Conservation (phyloP, 1,140 invertebrate genomes). For the Drosophila ohnishii region DNA sequence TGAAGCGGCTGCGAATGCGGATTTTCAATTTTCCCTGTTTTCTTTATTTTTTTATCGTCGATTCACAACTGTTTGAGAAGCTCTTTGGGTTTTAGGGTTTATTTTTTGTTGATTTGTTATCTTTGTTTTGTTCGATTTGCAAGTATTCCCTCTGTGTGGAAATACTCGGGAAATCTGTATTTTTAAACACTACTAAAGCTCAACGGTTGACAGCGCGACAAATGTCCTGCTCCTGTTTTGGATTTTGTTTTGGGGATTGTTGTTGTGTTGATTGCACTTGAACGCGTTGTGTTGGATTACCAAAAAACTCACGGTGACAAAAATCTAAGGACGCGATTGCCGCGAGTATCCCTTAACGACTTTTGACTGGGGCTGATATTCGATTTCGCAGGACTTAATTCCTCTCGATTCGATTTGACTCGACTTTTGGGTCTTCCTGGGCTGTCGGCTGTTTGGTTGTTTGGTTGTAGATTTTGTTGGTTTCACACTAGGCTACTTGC, state of each 20-base stretch:
- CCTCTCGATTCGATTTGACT: conserved; percentile 26
- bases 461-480: conserved; percentile 43
- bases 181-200: conserved; percentile 77
- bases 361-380: conserved; percentile 10
- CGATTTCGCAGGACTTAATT: conserved; percentile 16
- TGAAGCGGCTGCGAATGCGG: neutral
- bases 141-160: neutral
- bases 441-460: conserved; percentile 35
- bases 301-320: conserved; percentile 59
- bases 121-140: conserved; percentile 18
- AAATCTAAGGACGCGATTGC: conserved; percentile 53
- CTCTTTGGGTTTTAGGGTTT: conserved; percentile 57
- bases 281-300: conserved; percentile 64
- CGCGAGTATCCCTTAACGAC: conserved; percentile 27
- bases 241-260: conserved; percentile 39
- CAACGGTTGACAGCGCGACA: conserved; percentile 62
- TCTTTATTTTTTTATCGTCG: conserved; percentile 2
- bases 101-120: conserved; percentile 27
- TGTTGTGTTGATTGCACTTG: conserved; percentile 73
- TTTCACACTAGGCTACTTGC: conserved; percentile 83
- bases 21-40: conserved; percentile 23
- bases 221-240: conserved; percentile 55
- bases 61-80: conserved; percentile 79
- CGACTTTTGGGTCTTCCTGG: conserved; percentile 38
- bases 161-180: conserved; percentile 22